These are phyloP conservation scores for Tretioscincus oriximinensis DNA, from an alignment of 2,113 vertebrate genomes.

Conservation along the genomic window DNA sequence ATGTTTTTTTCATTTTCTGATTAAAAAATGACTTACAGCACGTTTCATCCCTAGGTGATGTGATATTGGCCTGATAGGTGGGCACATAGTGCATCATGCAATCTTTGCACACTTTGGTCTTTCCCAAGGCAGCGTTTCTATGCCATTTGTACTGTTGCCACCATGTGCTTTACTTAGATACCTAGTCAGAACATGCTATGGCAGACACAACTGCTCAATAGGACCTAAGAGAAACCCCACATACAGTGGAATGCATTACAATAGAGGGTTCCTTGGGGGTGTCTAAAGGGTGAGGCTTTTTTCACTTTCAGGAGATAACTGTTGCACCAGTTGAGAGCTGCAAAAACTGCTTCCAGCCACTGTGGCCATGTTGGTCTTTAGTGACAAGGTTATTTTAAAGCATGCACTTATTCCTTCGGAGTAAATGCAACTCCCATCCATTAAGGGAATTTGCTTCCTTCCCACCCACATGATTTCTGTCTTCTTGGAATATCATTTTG, in stretches of 20 bases:
- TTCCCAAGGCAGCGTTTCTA: too few relatives aligned
- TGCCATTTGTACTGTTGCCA: too few relatives aligned
- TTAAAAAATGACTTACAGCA: too few relatives aligned
- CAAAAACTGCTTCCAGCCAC: neutral
- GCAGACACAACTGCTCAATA: neutral
- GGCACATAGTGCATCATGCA: too few relatives aligned
- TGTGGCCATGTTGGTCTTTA: neutral
- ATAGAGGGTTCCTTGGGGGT: neutral
- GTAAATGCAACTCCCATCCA: neutral
- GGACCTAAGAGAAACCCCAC: neutral
- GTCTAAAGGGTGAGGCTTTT: neutral
- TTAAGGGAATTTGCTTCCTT: too few relatives aligned
- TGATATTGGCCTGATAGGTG: too few relatives aligned
- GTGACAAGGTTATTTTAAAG: neutral
- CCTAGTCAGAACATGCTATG: neutral
- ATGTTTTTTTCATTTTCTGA: too few relatives aligned
- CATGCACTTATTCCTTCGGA: neutral
- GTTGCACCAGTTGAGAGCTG: neutral
- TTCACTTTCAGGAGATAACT: neutral
- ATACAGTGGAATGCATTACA: neutral
- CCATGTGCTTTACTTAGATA: too few relatives aligned
- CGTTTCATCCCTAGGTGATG: too few relatives aligned
- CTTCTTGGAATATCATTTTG: too few relatives aligned
- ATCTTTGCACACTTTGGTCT: too few relatives aligned
- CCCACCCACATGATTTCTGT: too few relatives aligned